These are phyloP conservation scores for Temnothorax ravouxi DNA, from an alignment of 2,888 invertebrate species.

Conservation along the genomic window DNA sequence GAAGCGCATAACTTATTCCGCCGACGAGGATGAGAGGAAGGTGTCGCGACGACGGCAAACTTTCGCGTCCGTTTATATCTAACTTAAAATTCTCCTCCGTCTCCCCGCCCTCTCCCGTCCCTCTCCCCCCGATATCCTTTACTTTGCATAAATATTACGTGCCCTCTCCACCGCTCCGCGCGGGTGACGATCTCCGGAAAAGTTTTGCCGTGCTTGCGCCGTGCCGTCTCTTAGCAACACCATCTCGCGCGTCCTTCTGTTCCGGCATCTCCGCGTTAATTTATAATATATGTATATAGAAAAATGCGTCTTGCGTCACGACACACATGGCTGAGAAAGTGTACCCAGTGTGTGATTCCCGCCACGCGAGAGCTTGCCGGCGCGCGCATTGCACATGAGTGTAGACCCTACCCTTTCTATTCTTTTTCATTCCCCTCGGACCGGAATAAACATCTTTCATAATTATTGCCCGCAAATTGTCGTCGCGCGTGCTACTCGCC, in stretches of 20 bases:
- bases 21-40: conserved; percentile 4
- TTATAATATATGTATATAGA: conserved; percentile 52
- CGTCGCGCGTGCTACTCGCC: neutral
- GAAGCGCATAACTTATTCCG: conserved; percentile 38
- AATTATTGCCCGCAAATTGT: conserved; percentile 51
- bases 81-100: conserved; percentile 41
- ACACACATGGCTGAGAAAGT: conserved; percentile 37
- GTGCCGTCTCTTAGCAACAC: conserved; percentile 60
- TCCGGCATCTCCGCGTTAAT: conserved; percentile 45
- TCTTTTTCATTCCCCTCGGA: neutral
- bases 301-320: conserved; percentile 44
- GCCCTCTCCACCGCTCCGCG: conserved; percentile 25
- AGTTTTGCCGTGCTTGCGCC: conserved; percentile 25
- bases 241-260: conserved; percentile 4
- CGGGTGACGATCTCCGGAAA: conserved; percentile 47
- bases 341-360: conserved; percentile 23
- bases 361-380: neutral
- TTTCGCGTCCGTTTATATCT: conserved; percentile 46
- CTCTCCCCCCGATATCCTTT: conserved; percentile 8
- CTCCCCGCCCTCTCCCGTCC: neutral
- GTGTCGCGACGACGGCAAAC: conserved; percentile 27
- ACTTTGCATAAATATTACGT: conserved; percentile 43
- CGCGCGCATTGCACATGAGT: neutral
- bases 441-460: conserved; percentile 56
- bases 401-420: neutral